phyloP scores from a whole-genome alignment of 1,140 invertebrate species.

The Homalodisca vitripennis region DNA sequence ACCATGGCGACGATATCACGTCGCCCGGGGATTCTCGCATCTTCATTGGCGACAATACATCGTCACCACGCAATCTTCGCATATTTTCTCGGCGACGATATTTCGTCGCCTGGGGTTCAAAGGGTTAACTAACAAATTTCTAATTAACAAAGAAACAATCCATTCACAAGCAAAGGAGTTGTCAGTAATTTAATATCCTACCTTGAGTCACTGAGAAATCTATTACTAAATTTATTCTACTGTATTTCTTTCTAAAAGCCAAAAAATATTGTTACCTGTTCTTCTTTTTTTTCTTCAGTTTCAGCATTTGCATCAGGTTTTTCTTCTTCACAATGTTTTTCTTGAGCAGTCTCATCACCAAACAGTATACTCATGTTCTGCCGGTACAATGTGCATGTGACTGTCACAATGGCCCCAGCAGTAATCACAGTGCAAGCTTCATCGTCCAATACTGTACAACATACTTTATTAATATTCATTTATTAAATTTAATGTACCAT shows the following conservation, averaged over 20 bases:
- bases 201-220: neutral
- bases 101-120: too few species aligned
- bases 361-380: conserved; percentile 79
- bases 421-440: conserved; percentile 95
- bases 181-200: conserved; percentile 17
- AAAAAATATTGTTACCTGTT: too few species aligned
- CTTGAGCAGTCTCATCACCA: conserved; percentile 65
- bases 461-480: too few species aligned
- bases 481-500: too few species aligned
- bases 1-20: too few species aligned
- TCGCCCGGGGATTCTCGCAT: too few species aligned
- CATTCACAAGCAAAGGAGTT: too few species aligned
- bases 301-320: conserved; percentile 54
- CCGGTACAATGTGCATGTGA: conserved; percentile 83
- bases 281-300: conserved; percentile 42
- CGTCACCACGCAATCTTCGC: too few species aligned
- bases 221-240: neutral
- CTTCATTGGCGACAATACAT: too few species aligned
- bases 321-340: conserved; percentile 54
- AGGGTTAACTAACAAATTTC: too few species aligned
- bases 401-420: conserved; percentile 95
- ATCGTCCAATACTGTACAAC: conserved; percentile 87
- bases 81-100: too few species aligned
- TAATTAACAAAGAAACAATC: too few species aligned
- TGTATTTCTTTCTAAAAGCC: neutral